Evolutionary conservation across 2,888 invertebrate genomes (phyloP).

Genomic region (Aphodius granarius): DNA sequence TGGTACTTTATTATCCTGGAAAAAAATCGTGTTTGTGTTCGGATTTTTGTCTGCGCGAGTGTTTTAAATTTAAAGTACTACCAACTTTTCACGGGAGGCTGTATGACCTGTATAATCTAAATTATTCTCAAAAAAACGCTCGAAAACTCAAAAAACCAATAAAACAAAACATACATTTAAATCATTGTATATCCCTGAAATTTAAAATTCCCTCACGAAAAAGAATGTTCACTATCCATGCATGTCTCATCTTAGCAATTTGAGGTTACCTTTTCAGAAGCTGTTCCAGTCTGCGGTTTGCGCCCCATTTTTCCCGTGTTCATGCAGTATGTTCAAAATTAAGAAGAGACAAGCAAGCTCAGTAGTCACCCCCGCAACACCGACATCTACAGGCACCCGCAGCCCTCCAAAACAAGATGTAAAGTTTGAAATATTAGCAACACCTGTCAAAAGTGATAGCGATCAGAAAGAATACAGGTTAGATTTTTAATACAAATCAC

Average conservation of each 20-base stretch:
- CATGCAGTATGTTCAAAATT: background rate
- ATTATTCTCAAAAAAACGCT: too few species aligned
- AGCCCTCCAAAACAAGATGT: background rate
- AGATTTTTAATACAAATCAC: conserved; percentile 7
- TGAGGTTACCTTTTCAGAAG: background rate
- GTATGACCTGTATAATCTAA: too few species aligned
- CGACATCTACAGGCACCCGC: background rate
- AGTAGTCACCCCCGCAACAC: background rate
- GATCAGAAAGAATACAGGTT: conserved; percentile 81
- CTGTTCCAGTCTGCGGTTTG: background rate
- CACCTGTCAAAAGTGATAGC: conserved; percentile 72
- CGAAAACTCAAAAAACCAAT: background rate
- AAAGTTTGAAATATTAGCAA: conserved; percentile 43
- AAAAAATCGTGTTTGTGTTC: too few species aligned
- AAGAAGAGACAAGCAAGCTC: background rate
- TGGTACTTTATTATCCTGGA: too few species aligned
- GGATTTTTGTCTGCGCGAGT: too few species aligned
- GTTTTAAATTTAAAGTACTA: too few species aligned
- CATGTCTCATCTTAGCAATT: background rate
- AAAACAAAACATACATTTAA: too few species aligned
- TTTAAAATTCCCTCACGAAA: background rate
- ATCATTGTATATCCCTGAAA: background rate
- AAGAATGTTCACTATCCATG: background rate
- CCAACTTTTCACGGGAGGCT: too few species aligned
- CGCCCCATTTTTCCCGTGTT: background rate